Conservation (phyloP, 1,140 invertebrate species). For the Ceratitis capitata region DNA sequence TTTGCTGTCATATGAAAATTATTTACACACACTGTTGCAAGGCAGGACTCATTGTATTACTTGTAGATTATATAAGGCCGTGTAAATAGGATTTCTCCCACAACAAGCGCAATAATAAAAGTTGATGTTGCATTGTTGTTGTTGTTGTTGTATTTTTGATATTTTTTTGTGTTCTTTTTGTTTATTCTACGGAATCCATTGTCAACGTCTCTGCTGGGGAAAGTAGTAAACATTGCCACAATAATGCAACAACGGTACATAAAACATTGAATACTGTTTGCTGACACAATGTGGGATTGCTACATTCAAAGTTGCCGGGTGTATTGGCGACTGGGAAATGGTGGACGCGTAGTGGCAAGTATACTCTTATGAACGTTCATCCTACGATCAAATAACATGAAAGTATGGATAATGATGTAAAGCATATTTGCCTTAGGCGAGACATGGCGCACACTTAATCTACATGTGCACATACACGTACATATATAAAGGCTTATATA, state of each 20-base stretch:
- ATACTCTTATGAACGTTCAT: neutral
- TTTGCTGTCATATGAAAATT: neutral
- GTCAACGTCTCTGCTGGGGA: neutral
- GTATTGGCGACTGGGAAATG: neutral
- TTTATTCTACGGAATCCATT: neutral
- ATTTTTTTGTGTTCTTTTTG: too few species aligned
- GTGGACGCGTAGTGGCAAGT: too few species aligned
- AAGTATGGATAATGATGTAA: constrained; percentile 24
- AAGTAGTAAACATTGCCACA: neutral
- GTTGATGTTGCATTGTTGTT: neutral
- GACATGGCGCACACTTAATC: too few species aligned
- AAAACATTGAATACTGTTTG: neutral
- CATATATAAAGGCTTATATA: neutral
- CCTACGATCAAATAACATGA: neutral
- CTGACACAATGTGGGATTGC: neutral
- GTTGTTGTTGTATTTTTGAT: neutral
- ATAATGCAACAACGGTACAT: neutral
- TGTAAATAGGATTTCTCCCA: neutral
- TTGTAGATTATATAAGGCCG: neutral
- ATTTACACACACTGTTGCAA: too few species aligned
- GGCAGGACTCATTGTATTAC: too few species aligned
- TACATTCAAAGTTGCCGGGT: too few species aligned
- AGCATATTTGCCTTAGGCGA: constrained; percentile 19
- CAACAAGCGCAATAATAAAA: neutral
- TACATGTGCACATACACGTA: neutral